These are phyloP conservation scores for Ciconia stormi DNA, from an alignment of 2,113 vertebrate genomes.

Conservation along the genomic window DNA sequence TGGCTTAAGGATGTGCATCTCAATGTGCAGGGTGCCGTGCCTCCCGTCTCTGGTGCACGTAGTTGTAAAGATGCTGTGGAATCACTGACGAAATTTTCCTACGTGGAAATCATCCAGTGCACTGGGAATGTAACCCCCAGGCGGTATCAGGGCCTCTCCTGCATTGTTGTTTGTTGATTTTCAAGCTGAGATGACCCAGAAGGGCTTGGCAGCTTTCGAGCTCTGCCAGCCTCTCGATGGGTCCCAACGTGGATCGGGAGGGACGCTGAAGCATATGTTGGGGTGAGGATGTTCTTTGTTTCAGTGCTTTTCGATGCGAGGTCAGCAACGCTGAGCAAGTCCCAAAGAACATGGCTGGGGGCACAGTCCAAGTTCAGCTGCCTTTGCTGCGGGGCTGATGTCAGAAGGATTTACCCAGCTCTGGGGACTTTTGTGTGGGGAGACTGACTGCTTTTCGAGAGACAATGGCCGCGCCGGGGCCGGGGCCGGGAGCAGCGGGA, in stretches of 20 bases:
- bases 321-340: slow-evolving; percentile 52
- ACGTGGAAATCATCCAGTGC: neutral
- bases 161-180: neutral
- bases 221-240: neutral
- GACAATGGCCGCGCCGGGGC: slow-evolving; percentile 68
- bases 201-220: neutral
- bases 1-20: neutral
- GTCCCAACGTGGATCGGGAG: neutral
- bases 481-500: slow-evolving; percentile 10
- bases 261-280: accelerated
- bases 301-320: neutral
- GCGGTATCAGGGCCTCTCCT: neutral
- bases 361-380: slow-evolving; percentile 67
- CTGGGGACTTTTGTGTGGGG: slow-evolving; percentile 73
- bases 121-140: neutral
- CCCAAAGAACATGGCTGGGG: neutral
- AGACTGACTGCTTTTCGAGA: slow-evolving; percentile 62
- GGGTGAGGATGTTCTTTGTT: neutral
- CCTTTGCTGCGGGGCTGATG: slow-evolving; percentile 66
- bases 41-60: neutral
- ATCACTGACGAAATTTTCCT: neutral
- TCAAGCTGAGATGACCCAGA: neutral
- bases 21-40: neutral
- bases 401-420: slow-evolving; percentile 78
- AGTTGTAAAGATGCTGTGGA: neutral